Conservation (phyloP, 2,797 vertebrate genomes). For the Phaenicophaeus curvirostris region DNA sequence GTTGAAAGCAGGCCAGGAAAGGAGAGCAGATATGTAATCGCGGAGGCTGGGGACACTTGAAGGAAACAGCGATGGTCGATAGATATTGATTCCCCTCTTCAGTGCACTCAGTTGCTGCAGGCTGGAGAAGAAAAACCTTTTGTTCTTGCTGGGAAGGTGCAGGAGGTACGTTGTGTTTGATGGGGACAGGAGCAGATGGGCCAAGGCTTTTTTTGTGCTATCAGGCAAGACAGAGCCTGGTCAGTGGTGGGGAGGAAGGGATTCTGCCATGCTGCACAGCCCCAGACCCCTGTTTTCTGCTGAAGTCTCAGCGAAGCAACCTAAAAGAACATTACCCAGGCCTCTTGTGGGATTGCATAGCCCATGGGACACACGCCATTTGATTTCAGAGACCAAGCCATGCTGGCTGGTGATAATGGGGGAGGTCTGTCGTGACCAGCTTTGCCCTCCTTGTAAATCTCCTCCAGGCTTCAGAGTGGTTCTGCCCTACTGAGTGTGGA, state of each 20-base stretch:
- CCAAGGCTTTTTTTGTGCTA: background rate
- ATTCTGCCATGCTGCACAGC: background rate
- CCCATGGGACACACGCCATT: fast-evolving
- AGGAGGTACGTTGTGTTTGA: background rate
- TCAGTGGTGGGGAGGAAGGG: background rate
- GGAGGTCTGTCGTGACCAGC: background rate
- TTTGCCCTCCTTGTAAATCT: background rate
- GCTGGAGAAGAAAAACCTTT: background rate
- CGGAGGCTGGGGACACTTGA: conserved; percentile 25
- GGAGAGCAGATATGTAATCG: background rate
- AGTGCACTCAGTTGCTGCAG: background rate
- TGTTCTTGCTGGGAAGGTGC: conserved; percentile 24
- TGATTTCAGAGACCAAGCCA: background rate
- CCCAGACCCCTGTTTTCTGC: background rate
- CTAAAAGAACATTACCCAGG: fast-evolving
- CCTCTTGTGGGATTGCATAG: background rate
- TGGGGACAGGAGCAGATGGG: background rate
- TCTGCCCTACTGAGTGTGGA: background rate
- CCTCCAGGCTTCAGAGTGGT: background rate
- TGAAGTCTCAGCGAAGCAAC: background rate
- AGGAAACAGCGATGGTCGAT: conserved; percentile 7
- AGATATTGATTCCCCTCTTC: conserved; percentile 55
- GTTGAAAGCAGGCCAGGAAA: background rate
- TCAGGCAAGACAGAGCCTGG: background rate
- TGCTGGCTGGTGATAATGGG: no score